Evolutionary conservation across 2,888 invertebrate genomes (phyloP).

Genomic region (Nesidiocoris tenuis): DNA sequence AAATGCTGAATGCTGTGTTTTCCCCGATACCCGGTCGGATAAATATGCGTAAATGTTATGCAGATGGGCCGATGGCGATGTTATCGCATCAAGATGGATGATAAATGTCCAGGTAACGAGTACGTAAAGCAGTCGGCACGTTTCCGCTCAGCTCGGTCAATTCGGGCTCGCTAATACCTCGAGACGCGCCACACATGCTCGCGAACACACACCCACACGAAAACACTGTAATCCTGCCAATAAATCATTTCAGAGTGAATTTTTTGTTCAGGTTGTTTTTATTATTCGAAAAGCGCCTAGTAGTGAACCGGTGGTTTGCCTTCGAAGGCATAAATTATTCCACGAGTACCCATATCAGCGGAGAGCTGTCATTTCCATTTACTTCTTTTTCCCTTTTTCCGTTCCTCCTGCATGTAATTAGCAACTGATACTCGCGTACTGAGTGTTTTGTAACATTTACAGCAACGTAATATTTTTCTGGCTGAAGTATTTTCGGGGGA

Average conservation of each 20-base stretch:
- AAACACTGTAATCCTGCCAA: too few relatives aligned
- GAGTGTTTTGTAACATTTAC: too few relatives aligned
- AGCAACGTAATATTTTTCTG: too few relatives aligned
- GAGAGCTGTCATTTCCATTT: not conserved
- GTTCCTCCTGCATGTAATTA: too few relatives aligned
- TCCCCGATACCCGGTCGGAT: not conserved
- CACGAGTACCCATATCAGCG: not conserved
- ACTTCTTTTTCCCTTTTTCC: not conserved
- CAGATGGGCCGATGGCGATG: conserved; percentile 8
- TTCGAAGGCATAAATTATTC: conserved; percentile 20
- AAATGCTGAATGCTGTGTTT: not conserved
- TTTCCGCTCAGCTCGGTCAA: not conserved
- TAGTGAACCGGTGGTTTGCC: conserved; percentile 22
- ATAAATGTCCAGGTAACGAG: conserved; percentile 21
- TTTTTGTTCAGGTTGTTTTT: not conserved
- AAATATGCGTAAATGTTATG: not conserved
- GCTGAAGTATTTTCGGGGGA: too few relatives aligned
- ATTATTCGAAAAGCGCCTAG: conserved; percentile 8
- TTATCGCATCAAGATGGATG: conserved; percentile 9
- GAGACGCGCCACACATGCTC: conserved; percentile 26
- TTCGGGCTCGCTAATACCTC: not conserved
- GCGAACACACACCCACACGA: too few relatives aligned
- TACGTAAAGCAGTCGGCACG: conserved; percentile 20
- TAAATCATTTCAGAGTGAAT: conserved; percentile 23
- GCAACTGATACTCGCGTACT: too few relatives aligned